Evolutionary conservation across 2,113 vertebrate genomes (phyloP).

Genomic region (Oostethus manadensis): DNA sequence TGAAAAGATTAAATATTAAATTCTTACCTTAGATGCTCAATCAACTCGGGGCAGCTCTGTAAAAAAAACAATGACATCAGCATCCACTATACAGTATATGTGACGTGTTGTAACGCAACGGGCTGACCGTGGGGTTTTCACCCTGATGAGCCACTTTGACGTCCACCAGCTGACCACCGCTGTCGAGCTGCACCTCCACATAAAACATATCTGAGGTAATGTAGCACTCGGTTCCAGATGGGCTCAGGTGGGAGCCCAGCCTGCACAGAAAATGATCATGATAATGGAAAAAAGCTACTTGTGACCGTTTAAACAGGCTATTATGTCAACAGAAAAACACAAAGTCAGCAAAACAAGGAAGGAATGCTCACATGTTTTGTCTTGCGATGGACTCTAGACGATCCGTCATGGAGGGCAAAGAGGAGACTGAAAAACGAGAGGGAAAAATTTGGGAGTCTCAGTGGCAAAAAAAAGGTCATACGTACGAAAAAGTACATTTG

Average conservation of each 20-base stretch:
- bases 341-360: neutral
- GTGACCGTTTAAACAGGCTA: neutral
- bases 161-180: slow-evolving; percentile 86
- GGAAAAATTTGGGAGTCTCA: neutral
- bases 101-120: neutral
- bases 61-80: slow-evolving; percentile 37
- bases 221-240: slow-evolving; percentile 95
- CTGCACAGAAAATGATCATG: slow-evolving; percentile 53
- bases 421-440: slow-evolving; percentile 77
- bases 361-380: slow-evolving; percentile 83
- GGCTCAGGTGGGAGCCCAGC: slow-evolving; percentile 91
- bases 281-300: neutral
- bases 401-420: slow-evolving; percentile 94
- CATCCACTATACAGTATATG: neutral
- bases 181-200: slow-evolving; percentile 94
- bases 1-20: neutral
- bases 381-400: slow-evolving; percentile 94
- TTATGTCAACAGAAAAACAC: slow-evolving; percentile 3
- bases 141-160: slow-evolving; percentile 98
- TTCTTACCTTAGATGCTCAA: slow-evolving; percentile 90
- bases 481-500: neutral
- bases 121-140: slow-evolving; percentile 92
- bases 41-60: slow-evolving; percentile 92
- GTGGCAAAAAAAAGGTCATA: neutral
- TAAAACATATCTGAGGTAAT: slow-evolving; percentile 99